Base-by-base conservation (phyloP, 2,888 invertebrate species). In the Pheosia tremula region DNA sequence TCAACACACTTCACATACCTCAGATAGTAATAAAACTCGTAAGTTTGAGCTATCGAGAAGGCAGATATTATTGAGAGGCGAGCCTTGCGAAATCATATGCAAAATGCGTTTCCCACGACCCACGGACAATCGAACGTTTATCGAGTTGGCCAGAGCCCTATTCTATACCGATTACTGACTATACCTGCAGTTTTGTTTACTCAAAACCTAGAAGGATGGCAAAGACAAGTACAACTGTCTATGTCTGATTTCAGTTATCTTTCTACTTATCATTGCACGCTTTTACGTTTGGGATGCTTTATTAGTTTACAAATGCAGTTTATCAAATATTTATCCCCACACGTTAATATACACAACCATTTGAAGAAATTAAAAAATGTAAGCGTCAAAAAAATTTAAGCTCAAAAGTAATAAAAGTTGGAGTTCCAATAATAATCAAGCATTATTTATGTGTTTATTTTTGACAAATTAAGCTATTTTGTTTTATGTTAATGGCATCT, bases 61-160 rank as follows among this genome's bases (percentile, higher is more conserved):
- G 63, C 56, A 63, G 63, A 64, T 60, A 71, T 76, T 67, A 68
- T 69, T 53, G 71, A 73, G 64, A 59, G 59, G 64, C 68, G 63
- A 58, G 74, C 73, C 75, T 77, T 71, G 75, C 75, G 69, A 84
- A 88, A 89, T 88, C 82, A 84, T 87, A 88, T 89, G 87, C 88
- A 87, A 88, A 88, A 79, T 81, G 73, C 77, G 78, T 69, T 88
- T 88, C 88, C 86, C 88, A 88, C 87, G 87, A 81, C 82, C 80
- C 77, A 63, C 71, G 72, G 77, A 84, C 85, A 84, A 88, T 86
- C 80, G 80, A 78, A 77, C 84, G 84, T 83, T 87, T 87, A 87
- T 86, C 85, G 86, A 82, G 73, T 81, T 67, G 67, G 55, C 63
- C 58, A 68, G 57, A 67, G 72, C 72, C 77, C 71, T 79, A 82